Evolutionary conservation across 2,888 invertebrate species (phyloP).

Genomic region (Blastobasis lacticolella): DNA sequence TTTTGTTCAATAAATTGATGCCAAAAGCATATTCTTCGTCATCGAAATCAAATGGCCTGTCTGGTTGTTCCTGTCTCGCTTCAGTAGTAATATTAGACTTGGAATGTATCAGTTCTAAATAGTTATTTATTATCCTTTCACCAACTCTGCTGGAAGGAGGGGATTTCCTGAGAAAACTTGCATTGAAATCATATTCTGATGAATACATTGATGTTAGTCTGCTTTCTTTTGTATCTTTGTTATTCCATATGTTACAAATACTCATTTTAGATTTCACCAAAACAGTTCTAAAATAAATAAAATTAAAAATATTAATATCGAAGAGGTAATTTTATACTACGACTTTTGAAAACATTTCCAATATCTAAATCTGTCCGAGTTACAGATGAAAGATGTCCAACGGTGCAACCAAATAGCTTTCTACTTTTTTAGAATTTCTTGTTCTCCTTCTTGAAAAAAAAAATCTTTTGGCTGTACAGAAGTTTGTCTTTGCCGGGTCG

Average conservation of each 20-base stretch:
- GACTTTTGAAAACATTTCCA: too few species aligned
- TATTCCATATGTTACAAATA: conserved; percentile 32
- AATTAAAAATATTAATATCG: too few species aligned
- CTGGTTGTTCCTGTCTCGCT: conserved; percentile 39
- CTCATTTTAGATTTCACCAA: conserved; percentile 25
- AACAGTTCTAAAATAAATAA: too few species aligned
- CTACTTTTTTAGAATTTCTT: too few species aligned
- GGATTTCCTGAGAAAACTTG: conserved; percentile 25
- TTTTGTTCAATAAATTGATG: conserved; percentile 57
- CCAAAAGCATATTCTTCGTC: conserved; percentile 65
- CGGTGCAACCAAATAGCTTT: too few species aligned
- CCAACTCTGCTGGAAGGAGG: conserved; percentile 35
- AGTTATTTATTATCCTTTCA: conserved; percentile 48
- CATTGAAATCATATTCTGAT: conserved; percentile 32
- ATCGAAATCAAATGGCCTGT: conserved; percentile 58
- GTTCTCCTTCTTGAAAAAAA: too few species aligned
- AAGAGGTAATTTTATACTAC: too few species aligned
- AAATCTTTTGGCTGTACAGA: too few species aligned
- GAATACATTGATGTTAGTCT: conserved; percentile 27
- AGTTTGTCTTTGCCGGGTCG: too few species aligned
- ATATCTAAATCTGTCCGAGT: too few species aligned
- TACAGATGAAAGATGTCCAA: too few species aligned
- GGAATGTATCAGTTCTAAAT: conserved; percentile 49
- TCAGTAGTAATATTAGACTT: conserved; percentile 41
- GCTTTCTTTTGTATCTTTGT: conserved; percentile 26